Evolutionary conservation across 1,140 invertebrate species (phyloP).

Genomic region (Megalopta genalis): DNA sequence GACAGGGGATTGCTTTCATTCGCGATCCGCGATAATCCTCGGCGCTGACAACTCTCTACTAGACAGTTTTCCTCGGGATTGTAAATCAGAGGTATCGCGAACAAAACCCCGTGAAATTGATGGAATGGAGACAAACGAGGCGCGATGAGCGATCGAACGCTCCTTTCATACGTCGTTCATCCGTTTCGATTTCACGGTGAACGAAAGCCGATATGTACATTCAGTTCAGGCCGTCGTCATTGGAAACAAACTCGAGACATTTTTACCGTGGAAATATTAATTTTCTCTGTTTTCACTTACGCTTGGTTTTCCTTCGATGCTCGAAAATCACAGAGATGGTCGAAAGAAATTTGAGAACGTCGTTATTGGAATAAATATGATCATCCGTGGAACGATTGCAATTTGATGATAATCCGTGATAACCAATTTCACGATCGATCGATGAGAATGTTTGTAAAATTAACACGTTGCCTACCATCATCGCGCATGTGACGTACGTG

Average conservation of each 20-base stretch:
- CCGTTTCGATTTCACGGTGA: constrained; percentile 5
- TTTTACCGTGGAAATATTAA: background rate
- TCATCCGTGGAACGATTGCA: too few relatives aligned
- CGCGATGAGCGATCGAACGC: constrained; percentile 8
- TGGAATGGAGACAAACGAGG: constrained; percentile 13
- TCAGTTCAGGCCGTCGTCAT: background rate
- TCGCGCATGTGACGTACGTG: too few relatives aligned
- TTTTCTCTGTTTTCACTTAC: background rate
- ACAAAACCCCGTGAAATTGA: constrained; percentile 8
- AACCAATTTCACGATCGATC: too few relatives aligned
- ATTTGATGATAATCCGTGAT: too few relatives aligned
- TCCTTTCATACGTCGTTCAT: constrained; percentile 10
- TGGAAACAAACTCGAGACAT: background rate
- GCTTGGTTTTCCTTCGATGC: background rate
- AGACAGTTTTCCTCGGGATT: background rate
- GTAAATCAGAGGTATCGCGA: constrained; percentile 10
- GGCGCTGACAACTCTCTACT: background rate
- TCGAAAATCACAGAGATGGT: background rate
- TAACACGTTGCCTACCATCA: too few relatives aligned
- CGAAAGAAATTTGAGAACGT: background rate
- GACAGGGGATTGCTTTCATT: background rate
- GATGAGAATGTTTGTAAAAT: too few relatives aligned
- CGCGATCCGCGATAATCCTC: background rate
- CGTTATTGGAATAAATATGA: too few relatives aligned
- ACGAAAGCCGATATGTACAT: constrained; percentile 3